These are phyloP conservation scores for Apodemia duryi DNA, from an alignment of 2,888 invertebrate genomes.

Conservation along the genomic window DNA sequence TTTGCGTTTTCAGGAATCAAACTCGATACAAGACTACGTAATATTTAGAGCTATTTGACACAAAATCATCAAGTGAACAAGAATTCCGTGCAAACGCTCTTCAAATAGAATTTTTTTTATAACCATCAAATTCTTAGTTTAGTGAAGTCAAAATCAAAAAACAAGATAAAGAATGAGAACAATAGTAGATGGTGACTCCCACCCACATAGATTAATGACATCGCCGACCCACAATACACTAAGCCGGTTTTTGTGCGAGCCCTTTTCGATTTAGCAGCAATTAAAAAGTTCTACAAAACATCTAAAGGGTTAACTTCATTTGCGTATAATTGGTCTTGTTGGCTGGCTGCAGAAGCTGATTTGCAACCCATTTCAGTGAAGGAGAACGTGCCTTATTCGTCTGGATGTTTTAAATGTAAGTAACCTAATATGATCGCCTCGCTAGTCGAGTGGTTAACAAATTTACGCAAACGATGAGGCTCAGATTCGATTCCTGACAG, in stretches of 20 bases:
- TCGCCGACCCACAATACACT: constrained; percentile 48
- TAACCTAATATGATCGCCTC: too few species aligned
- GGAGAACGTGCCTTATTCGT: constrained; percentile 6
- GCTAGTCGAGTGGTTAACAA: too few species aligned
- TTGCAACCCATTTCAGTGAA: neutral
- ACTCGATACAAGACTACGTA: too few species aligned
- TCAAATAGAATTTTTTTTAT: neutral
- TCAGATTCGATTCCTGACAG: too few species aligned
- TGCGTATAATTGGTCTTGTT: constrained; percentile 62
- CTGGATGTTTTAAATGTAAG: constrained; percentile 14
- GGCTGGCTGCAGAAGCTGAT: constrained; percentile 9
- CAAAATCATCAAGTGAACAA: too few species aligned
- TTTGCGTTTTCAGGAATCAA: too few species aligned
- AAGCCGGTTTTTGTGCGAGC: constrained; percentile 53
- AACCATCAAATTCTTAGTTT: constrained; percentile 6
- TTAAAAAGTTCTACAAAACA: constrained; percentile 70
- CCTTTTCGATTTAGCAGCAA: constrained; percentile 74
- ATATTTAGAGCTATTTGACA: too few species aligned
- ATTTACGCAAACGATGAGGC: too few species aligned
- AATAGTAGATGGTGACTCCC: constrained; percentile 46
- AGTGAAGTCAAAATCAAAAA: constrained; percentile 18
- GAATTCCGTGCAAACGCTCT: neutral
- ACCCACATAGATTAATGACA: constrained; percentile 71
- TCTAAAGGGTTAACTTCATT: constrained; percentile 68
- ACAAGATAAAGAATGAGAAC: constrained; percentile 34